Conservation (phyloP, 2,113 vertebrate genomes). For the Lipophrys pholis region DNA sequence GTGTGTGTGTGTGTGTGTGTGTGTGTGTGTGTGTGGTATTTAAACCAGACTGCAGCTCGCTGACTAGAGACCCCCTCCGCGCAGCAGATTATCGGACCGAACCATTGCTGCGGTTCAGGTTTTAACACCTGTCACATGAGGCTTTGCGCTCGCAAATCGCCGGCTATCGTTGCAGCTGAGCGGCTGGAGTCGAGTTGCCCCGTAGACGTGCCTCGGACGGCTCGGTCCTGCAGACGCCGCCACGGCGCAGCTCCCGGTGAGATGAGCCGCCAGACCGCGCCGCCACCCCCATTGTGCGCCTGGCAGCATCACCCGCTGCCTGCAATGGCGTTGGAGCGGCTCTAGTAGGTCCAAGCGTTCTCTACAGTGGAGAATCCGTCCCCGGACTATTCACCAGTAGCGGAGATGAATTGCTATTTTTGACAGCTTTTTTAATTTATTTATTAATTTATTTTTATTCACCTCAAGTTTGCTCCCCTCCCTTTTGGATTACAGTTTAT, state of each 20-base stretch:
- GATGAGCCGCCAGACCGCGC: constrained; percentile 49
- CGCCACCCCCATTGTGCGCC: constrained; percentile 68
- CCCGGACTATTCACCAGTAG: constrained; percentile 46
- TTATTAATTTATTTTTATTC: neutral
- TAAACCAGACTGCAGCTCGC: constrained; percentile 79
- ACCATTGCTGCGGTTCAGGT: constrained; percentile 79
- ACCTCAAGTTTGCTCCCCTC: neutral
- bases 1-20: constrained; percentile 30
- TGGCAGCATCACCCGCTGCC: constrained; percentile 78
- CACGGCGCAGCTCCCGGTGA: constrained; percentile 38
- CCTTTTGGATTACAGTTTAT: constrained; percentile 49
- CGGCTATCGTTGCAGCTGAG: neutral
- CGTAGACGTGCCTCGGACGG: constrained; percentile 10
- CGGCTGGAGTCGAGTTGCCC: neutral
- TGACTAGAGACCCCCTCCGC: constrained; percentile 56
- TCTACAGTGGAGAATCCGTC: constrained; percentile 56
- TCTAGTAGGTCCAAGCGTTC: constrained; percentile 65
- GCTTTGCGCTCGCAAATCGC: constrained; percentile 10
- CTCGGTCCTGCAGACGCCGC: constrained; percentile 5
- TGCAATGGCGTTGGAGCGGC: constrained; percentile 84
- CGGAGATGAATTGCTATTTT: constrained; percentile 55
- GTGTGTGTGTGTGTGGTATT: constrained; percentile 74
- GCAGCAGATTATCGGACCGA: constrained; percentile 81
- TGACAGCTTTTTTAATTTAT: neutral
- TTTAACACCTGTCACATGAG: constrained; percentile 80